Conservation (phyloP, 2,797 vertebrate genomes). For the Pangasius larnaudii region DNA sequence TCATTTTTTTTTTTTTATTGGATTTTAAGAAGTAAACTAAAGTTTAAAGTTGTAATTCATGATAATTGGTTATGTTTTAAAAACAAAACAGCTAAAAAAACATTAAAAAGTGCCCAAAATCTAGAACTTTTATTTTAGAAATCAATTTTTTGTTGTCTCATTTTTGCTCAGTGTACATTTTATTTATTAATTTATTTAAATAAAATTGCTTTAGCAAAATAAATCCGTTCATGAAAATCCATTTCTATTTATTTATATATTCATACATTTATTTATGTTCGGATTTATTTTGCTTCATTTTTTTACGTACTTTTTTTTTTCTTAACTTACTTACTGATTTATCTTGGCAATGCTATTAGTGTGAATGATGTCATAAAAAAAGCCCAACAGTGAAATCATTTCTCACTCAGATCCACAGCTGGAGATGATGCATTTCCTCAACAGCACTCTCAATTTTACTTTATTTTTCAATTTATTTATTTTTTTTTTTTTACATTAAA, state of each 20-base stretch:
- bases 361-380: conserved; percentile 24
- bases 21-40: not conserved
- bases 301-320: not conserved
- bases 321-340: not conserved
- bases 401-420: not conserved
- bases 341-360: not conserved
- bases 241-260: not conserved
- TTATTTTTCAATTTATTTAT: not conserved
- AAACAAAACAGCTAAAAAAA: not conserved
- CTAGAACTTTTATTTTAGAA: not conserved
- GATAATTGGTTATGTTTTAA: not conserved
- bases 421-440: conserved; percentile 40
- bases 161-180: not conserved
- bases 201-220: not conserved
- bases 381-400: conserved; percentile 1
- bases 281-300: not conserved
- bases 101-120: not conserved
- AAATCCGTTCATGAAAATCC: not conserved
- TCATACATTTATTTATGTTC: no score
- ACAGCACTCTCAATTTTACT: not conserved
- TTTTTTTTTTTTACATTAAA: conserved; percentile 25
- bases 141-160: not conserved
- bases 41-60: not conserved
- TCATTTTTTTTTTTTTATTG: no score
- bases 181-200: not conserved